Conservation (phyloP, 2,888 invertebrate genomes). For the Lepidocyrtoides sp. region DNA sequence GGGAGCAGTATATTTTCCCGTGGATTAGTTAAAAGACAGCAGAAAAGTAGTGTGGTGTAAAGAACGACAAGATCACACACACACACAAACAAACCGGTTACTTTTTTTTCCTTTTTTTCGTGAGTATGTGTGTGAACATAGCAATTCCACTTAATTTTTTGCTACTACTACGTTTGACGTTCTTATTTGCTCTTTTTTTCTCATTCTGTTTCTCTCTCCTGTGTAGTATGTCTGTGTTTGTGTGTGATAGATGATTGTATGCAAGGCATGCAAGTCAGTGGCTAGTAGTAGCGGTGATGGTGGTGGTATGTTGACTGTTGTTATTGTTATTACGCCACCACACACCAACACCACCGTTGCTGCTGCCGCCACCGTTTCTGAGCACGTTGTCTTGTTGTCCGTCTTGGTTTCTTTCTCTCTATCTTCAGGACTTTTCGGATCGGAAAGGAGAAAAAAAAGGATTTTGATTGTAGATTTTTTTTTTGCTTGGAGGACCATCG, state of each 20-base stretch:
- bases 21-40: slow-evolving; percentile 69
- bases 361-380: background rate
- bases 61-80: slow-evolving; percentile 37
- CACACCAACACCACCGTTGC: slow-evolving; percentile 18
- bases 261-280: slow-evolving; percentile 47
- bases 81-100: slow-evolving; percentile 41
- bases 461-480: slow-evolving; percentile 61
- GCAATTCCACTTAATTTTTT: slow-evolving; percentile 55
- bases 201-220: background rate
- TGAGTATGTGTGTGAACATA: background rate
- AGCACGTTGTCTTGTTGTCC: slow-evolving; percentile 31
- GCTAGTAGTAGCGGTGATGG: background rate
- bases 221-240: background rate
- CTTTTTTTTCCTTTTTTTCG: slow-evolving; percentile 1
- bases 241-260: slow-evolving; percentile 70
- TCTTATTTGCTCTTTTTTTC: slow-evolving; percentile 32
- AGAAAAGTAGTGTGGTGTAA: background rate
- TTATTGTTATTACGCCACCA: slow-evolving; percentile 50
- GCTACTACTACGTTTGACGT: slow-evolving; percentile 40
- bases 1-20: slow-evolving; percentile 71
- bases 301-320: slow-evolving; percentile 17
- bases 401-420: slow-evolving; percentile 25
- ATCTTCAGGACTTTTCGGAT: background rate
- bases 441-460: slow-evolving; percentile 10
- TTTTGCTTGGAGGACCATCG: background rate